Evolutionary conservation across 2,888 invertebrate species (phyloP).

Genomic region (Crioceris asparagi): DNA sequence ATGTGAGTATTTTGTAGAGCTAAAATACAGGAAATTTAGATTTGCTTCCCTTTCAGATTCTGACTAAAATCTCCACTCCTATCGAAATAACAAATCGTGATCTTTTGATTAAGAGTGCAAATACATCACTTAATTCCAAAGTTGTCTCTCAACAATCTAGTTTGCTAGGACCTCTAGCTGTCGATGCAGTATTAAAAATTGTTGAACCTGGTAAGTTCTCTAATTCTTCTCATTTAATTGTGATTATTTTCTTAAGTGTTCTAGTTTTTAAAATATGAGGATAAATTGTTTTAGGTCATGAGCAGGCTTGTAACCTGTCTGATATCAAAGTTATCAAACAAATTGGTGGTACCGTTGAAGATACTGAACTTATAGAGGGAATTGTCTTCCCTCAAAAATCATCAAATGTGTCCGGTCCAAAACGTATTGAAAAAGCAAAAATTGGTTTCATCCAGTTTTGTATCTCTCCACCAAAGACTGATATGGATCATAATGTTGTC

Average conservation of each 20-base stretch:
- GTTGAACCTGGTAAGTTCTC: slow-evolving; percentile 50
- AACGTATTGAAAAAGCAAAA: slow-evolving; percentile 92
- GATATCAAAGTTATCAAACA: slow-evolving; percentile 97
- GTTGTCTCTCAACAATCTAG: slow-evolving; percentile 98
- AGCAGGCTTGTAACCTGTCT: slow-evolving; percentile 72
- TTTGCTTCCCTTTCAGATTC: slow-evolving; percentile 39
- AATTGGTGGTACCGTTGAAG: slow-evolving; percentile 94
- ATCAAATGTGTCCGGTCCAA: slow-evolving; percentile 84
- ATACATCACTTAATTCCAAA: slow-evolving; percentile 96
- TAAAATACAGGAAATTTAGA: not conserved
- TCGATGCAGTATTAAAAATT: slow-evolving; percentile 88
- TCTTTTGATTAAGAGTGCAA: slow-evolving; percentile 86
- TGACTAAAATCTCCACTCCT: slow-evolving; percentile 75
- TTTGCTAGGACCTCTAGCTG: slow-evolving; percentile 91
- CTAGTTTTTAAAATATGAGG: too few relatives aligned
- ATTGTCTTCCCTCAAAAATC: slow-evolving; percentile 86
- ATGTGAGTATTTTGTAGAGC: slow-evolving; percentile 27
- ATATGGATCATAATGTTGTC: slow-evolving; percentile 94
- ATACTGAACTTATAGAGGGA: slow-evolving; percentile 93
- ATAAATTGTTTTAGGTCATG: slow-evolving; percentile 35
- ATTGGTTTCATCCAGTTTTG: slow-evolving; percentile 99
- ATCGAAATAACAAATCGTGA: slow-evolving; percentile 79
- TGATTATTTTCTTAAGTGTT: too few relatives aligned
- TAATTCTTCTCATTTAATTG: too few relatives aligned
- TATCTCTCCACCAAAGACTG: slow-evolving; percentile 98